These are phyloP conservation scores for Ophonus ardosiacus DNA, from an alignment of 2,888 invertebrate species.

Conservation along the genomic window DNA sequence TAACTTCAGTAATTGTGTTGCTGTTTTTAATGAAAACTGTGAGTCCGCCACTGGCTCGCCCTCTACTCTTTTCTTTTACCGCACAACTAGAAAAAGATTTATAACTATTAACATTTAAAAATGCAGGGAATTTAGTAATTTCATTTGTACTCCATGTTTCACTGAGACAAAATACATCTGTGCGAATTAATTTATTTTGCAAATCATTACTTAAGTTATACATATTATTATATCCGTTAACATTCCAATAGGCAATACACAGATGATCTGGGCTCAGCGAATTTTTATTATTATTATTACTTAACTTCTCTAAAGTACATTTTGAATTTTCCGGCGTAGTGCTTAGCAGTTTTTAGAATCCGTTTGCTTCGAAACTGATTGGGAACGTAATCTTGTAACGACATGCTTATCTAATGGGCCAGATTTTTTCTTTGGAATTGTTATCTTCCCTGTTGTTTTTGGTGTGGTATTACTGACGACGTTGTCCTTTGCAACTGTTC, in stretches of 20 bases:
- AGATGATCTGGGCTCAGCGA: background rate
- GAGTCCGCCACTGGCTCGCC: background rate
- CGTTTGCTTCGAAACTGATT: background rate
- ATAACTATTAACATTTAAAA: background rate
- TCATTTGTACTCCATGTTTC: background rate
- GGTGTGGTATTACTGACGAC: background rate
- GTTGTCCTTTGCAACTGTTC: background rate
- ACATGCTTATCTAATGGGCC: background rate
- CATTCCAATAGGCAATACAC: background rate
- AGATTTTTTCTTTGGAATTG: background rate
- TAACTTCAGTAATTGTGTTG: slow-evolving; percentile 5
- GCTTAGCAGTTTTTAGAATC: background rate
- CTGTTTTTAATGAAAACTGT: background rate
- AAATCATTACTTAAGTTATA: no score
- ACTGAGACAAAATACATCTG: slow-evolving; percentile 3
- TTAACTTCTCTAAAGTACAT: background rate
- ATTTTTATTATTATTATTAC: background rate
- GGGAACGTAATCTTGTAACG: background rate
- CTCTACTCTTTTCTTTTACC: background rate
- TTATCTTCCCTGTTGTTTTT: background rate
- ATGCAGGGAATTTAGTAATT: background rate
- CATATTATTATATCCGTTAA: background rate
- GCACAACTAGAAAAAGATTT: background rate
- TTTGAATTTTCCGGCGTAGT: background rate
- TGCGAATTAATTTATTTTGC: slow-evolving; percentile 1